Conservation (phyloP, 2,888 invertebrate genomes). For the Pseudolycoriella hygida region DNA sequence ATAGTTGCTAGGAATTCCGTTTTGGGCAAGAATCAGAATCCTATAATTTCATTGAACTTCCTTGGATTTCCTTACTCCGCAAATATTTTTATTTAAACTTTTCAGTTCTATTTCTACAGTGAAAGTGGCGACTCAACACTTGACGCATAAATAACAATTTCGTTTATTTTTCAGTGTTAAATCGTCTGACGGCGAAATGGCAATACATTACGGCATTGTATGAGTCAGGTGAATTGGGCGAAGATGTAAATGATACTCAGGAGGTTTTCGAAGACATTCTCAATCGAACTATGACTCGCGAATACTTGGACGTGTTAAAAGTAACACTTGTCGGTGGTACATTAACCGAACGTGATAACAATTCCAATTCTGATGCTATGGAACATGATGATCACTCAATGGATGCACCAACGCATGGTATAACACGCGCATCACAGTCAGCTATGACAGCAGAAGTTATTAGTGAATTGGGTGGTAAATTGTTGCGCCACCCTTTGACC, state of each 20-base stretch:
- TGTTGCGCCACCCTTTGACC: conserved; percentile 46
- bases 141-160: no score
- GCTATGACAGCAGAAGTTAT: conserved; percentile 50
- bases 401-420: conserved; percentile 42
- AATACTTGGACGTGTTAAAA: conserved; percentile 71
- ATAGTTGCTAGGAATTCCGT: no score
- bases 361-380: conserved; percentile 29
- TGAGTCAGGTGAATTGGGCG: conserved; percentile 58
- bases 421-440: conserved; percentile 28
- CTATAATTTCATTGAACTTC: no score
- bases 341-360: conserved; percentile 31
- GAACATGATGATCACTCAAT: conserved; percentile 49
- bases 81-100: no score
- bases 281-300: conserved; percentile 68
- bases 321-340: conserved; percentile 55
- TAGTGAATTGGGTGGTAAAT: conserved; percentile 60
- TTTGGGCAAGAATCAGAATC: no score
- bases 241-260: conserved; percentile 59
- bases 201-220: conserved; percentile 57
- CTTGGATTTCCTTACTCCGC: no score
- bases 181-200: conserved; percentile 59
- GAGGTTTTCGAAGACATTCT: conserved; percentile 76
- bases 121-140: no score
- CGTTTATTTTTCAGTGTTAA: conserved; percentile 33
- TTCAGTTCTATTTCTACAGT: no score